These are phyloP conservation scores for Apodemia mormo DNA, from an alignment of 2,888 invertebrate species.

Conservation along the genomic window DNA sequence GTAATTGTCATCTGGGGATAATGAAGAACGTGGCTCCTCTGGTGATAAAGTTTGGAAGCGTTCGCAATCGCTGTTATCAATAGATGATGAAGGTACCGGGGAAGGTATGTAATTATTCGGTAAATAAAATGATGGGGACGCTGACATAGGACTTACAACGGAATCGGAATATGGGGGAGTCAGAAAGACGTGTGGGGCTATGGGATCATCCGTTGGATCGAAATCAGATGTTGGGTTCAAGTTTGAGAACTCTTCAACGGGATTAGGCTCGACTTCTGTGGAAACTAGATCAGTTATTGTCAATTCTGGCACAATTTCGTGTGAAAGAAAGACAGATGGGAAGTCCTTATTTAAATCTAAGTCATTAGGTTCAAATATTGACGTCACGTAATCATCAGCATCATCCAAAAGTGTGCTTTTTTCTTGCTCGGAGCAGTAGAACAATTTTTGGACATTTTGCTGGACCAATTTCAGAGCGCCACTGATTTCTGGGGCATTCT, in stretches of 20 bases:
- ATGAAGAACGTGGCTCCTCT: conserved; percentile 47
- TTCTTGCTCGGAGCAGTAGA: neutral
- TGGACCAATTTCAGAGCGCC: neutral
- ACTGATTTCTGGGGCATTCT: neutral
- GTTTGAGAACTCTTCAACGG: conserved; percentile 24
- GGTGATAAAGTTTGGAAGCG: conserved; percentile 57
- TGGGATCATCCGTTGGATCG: conserved; percentile 28
- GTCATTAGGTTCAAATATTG: neutral
- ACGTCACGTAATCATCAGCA: neutral
- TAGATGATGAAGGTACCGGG: conserved; percentile 54
- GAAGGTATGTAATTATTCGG: conserved; percentile 53
- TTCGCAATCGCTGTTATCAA: conserved; percentile 57
- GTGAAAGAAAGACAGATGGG: neutral
- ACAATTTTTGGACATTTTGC: neutral
- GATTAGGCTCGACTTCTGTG: conserved; percentile 10
- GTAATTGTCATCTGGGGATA: conserved; percentile 47
- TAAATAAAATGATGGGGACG: conserved; percentile 50
- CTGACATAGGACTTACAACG: conserved; percentile 56
- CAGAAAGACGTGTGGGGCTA: conserved; percentile 43
- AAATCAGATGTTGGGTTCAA: neutral
- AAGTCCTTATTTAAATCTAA: neutral
- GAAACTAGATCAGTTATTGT: neutral
- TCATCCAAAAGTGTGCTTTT: neutral
- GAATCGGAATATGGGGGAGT: conserved; percentile 65
- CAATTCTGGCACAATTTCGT: neutral